Evolutionary conservation across 2,888 invertebrate species (phyloP).

Genomic region (Hyposoter dolosus): DNA sequence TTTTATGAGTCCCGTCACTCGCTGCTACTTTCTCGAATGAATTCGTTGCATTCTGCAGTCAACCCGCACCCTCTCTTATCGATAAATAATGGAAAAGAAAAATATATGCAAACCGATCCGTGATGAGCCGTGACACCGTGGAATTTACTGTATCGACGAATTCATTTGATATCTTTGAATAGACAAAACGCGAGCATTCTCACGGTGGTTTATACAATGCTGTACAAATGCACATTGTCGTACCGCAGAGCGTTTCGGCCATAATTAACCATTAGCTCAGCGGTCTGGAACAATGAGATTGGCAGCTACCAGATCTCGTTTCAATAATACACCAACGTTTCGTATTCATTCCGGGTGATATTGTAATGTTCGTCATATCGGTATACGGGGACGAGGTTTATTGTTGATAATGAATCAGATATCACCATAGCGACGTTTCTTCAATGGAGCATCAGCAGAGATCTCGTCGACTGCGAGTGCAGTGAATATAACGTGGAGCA

Average conservation of each 20-base stretch:
- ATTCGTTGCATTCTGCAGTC: background rate
- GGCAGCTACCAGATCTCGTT: slow-evolving; percentile 48
- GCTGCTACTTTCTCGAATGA: background rate
- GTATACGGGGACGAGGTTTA: slow-evolving; percentile 25
- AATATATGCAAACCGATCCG: background rate
- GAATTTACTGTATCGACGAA: slow-evolving; percentile 12
- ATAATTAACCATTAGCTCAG: slow-evolving; percentile 72
- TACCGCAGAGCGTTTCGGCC: slow-evolving; percentile 28
- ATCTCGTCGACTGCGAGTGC: background rate
- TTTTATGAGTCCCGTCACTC: background rate
- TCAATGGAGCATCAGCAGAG: slow-evolving; percentile 2
- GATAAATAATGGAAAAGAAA: background rate
- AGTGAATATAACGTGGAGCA: background rate
- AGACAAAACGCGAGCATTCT: slow-evolving; percentile 21
- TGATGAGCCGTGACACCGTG: background rate
- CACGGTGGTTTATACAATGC: slow-evolving; percentile 19
- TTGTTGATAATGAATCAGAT: slow-evolving; percentile 57
- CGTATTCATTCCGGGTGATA: slow-evolving; percentile 53
- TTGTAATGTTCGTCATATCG: slow-evolving; percentile 42
- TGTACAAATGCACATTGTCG: slow-evolving; percentile 49
- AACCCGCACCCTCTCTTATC: background rate
- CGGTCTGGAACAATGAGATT: slow-evolving; percentile 69
- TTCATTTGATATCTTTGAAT: slow-evolving; percentile 30
- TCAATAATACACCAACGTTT: slow-evolving; percentile 33
- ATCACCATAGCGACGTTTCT: background rate